Evolutionary conservation across 1,140 invertebrate species (phyloP).

Genomic region (Drosophila quadrilineata): DNA sequence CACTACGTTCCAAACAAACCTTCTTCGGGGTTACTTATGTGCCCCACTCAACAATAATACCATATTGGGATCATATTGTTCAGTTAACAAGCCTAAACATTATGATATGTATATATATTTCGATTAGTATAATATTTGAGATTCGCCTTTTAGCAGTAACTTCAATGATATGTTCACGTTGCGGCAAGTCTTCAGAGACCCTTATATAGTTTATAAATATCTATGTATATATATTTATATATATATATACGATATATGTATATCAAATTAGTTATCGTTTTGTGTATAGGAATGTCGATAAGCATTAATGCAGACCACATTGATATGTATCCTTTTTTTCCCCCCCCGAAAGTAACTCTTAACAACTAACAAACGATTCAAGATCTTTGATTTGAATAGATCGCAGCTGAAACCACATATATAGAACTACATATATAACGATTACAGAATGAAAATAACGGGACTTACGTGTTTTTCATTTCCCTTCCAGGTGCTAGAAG

Average conservation of each 20-base stretch:
- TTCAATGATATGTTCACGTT: conserved; percentile 80
- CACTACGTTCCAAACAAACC: conserved; percentile 27
- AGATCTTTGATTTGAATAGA: background rate
- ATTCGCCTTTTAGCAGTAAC: conserved; percentile 67
- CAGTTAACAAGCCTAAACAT: conserved; percentile 11
- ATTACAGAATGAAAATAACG: background rate
- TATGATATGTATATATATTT: conserved; percentile 32
- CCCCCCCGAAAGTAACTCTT: no score
- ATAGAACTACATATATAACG: background rate
- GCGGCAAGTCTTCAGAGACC: conserved; percentile 68
- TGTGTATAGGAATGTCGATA: conserved; percentile 55
- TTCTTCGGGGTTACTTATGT: background rate
- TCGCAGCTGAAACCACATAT: conserved; percentile 7
- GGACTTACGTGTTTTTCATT: conserved; percentile 33
- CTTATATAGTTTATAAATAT: background rate
- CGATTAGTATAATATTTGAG: conserved; percentile 31
- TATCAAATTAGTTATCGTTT: conserved; percentile 44
- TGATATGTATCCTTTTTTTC: conserved; percentile 75
- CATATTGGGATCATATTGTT: conserved; percentile 27
- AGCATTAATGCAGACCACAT: conserved; percentile 48
- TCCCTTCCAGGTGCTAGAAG: background rate
- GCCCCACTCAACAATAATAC: conserved; percentile 39
- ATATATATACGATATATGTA: conserved; percentile 39
- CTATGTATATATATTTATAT: conserved; percentile 23
- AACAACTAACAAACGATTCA: conserved; percentile 40